These are phyloP conservation scores for Holothuria scabra DNA, from an alignment of 53 echinoderm and acorn worm genomes.

Conservation along the genomic window DNA sequence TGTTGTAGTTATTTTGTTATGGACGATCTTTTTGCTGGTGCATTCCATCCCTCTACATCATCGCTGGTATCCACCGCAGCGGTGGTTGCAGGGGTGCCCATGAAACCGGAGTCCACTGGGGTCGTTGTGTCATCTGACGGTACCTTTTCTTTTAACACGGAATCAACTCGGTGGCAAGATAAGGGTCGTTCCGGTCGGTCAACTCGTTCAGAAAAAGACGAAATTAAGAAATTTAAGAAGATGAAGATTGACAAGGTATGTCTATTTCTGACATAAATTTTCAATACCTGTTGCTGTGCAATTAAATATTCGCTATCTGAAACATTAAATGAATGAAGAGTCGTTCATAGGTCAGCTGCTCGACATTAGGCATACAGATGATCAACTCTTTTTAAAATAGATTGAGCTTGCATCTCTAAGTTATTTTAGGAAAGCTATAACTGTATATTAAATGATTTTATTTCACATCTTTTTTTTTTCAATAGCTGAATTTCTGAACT, in stretches of 20 bases:
- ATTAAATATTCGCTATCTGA: too few species aligned
- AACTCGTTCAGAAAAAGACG: slow-evolving; percentile 70
- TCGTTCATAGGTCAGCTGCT: too few species aligned
- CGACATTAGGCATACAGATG: too few species aligned
- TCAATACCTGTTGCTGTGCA: too few species aligned
- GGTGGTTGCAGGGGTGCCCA: slow-evolving; percentile 40
- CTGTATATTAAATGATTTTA: too few species aligned
- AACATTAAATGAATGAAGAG: too few species aligned
- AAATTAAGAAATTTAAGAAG: slow-evolving; percentile 86
- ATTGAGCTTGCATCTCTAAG: too few species aligned
- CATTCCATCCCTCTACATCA: slow-evolving; percentile 26
- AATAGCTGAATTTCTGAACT: too few species aligned
- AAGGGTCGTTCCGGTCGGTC: slow-evolving; percentile 39
- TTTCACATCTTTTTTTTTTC: too few species aligned
- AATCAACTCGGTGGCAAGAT: slow-evolving; percentile 55
- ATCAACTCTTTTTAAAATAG: too few species aligned
- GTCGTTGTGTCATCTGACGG: not conserved
- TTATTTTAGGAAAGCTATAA: too few species aligned
- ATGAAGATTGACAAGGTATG: slow-evolving; percentile 90
- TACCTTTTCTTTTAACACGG: slow-evolving; percentile 4
- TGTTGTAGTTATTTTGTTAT: not conserved
- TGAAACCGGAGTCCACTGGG: slow-evolving; percentile 43
- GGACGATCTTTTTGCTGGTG: slow-evolving; percentile 42
- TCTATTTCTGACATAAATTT: too few species aligned
- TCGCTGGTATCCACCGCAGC: slow-evolving; percentile 51